Evolutionary conservation across 2,113 vertebrate genomes (phyloP).

Genomic region (Coregonus clupeaformis): DNA sequence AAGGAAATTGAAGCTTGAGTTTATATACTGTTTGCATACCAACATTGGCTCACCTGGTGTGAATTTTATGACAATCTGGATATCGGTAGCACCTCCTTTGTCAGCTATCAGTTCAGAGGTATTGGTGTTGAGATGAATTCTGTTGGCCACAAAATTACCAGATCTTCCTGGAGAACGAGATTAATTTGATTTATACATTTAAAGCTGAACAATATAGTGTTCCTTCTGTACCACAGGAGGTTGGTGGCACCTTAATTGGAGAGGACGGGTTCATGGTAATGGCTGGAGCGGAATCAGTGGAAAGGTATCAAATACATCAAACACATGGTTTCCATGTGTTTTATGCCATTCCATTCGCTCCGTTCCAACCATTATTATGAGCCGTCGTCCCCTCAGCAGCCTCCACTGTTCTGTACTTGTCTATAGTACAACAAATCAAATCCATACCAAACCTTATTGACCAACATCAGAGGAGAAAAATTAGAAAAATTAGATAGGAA

Average conservation of each 20-base stretch:
- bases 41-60: conserved; percentile 28
- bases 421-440: neutral
- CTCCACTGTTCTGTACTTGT: neutral
- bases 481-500: neutral
- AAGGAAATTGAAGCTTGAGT: neutral
- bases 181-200: neutral
- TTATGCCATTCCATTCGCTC: too few species aligned
- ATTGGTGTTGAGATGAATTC: conserved; percentile 48
- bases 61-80: conserved; percentile 41
- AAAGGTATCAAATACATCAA: too few species aligned
- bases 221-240: neutral
- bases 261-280: too few species aligned
- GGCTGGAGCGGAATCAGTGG: too few species aligned
- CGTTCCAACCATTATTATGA: too few species aligned
- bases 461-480: neutral
- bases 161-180: conserved; percentile 23
- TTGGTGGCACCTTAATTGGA: too few species aligned
- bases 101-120: conserved; percentile 4
- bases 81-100: neutral
- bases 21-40: neutral
- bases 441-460: neutral
- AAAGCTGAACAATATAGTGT: too few species aligned
- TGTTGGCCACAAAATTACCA: conserved; percentile 30
- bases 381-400: too few species aligned
- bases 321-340: too few species aligned